These are phyloP conservation scores for Pristionchus japonicus DNA, from an alignment of 2,888 invertebrate genomes.

Conservation along the genomic window DNA sequence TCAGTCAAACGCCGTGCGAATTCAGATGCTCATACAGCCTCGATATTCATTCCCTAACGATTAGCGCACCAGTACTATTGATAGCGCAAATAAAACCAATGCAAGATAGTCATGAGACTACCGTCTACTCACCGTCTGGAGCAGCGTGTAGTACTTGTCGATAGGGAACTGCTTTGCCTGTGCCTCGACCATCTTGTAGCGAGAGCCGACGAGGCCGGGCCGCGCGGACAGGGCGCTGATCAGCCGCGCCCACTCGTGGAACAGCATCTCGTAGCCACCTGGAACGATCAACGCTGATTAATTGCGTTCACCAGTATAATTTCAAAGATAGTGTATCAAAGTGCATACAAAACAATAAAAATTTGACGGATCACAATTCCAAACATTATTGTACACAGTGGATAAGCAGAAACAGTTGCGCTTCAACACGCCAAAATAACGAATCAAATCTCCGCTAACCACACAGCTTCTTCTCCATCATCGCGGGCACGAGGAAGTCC, in stretches of 20 bases:
- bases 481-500: slow-evolving; percentile 56
- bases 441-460: neutral
- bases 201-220: neutral
- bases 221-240: neutral
- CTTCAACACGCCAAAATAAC: too few relatives aligned
- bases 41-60: too few relatives aligned
- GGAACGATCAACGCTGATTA: neutral
- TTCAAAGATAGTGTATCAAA: too few relatives aligned
- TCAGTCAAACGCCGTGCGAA: too few relatives aligned
- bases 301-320: neutral
- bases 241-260: slow-evolving; percentile 36
- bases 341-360: too few relatives aligned
- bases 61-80: too few relatives aligned
- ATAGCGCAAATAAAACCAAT: too few relatives aligned
- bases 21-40: too few relatives aligned
- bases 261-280: slow-evolving; percentile 7
- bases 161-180: slow-evolving; percentile 47
- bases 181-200: slow-evolving; percentile 26
- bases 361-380: too few relatives aligned
- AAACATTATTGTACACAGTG: too few relatives aligned
- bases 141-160: slow-evolving; percentile 49
- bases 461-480: slow-evolving; percentile 47
- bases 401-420: too few relatives aligned
- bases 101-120: too few relatives aligned
- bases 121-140: slow-evolving; percentile 13